These are phyloP conservation scores for Pyrgus malvae DNA, from an alignment of 2,888 invertebrate species.

Conservation along the genomic window DNA sequence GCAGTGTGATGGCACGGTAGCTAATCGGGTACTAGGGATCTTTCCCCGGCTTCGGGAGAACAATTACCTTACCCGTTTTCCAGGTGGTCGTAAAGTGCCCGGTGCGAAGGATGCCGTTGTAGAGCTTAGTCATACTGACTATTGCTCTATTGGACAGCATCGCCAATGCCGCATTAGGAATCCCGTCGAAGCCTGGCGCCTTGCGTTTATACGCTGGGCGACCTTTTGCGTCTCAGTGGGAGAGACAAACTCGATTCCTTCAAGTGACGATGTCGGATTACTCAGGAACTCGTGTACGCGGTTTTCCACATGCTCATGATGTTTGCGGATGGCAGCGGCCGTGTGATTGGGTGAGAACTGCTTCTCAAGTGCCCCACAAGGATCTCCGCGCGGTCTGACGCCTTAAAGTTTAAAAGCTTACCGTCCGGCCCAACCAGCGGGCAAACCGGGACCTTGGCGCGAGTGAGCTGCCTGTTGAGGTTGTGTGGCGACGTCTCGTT, in stretches of 20 bases:
- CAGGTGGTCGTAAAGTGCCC: too few species aligned
- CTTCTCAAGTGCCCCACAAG: background rate
- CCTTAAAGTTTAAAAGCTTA: background rate
- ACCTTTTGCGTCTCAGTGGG: background rate
- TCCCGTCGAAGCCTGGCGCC: background rate
- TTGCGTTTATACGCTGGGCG: background rate
- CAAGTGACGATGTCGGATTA: background rate
- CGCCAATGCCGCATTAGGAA: background rate
- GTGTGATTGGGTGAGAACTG: conserved; percentile 1
- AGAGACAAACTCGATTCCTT: background rate
- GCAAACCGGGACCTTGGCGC: background rate
- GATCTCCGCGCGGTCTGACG: background rate
- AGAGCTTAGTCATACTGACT: background rate
- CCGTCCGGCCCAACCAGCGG: background rate
- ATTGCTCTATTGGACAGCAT: background rate
- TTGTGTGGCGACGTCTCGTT: background rate
- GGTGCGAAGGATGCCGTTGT: too few species aligned
- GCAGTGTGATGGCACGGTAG: too few species aligned
- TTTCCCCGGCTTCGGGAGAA: too few species aligned
- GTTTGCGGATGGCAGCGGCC: background rate
- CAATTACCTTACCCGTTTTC: too few species aligned
- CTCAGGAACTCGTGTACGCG: background rate
- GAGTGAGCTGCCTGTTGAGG: conserved; percentile 5
- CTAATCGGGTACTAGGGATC: too few species aligned
- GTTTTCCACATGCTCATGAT: background rate